phyloP scores from a whole-genome alignment of 2,113 vertebrate genomes.

The Bujurquina vittata region DNA sequence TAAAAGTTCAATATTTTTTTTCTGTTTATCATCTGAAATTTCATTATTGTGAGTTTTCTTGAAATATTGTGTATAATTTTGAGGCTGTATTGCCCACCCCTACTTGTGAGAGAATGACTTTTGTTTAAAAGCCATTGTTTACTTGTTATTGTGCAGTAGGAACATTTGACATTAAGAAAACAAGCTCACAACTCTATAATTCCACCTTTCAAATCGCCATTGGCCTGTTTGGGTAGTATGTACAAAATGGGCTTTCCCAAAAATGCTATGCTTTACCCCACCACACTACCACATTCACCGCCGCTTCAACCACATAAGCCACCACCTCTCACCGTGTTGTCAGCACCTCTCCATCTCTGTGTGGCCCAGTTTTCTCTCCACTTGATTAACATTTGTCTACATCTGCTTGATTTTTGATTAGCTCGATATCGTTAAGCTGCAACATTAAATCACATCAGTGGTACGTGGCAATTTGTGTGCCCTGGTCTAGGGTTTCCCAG shows the following conservation, averaged over 20 bases:
- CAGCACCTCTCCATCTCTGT: constrained; percentile 53
- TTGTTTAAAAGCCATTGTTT: constrained; percentile 45
- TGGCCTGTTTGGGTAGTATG: background rate
- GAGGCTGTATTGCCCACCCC: no score
- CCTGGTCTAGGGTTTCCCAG: background rate
- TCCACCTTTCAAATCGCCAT: constrained; percentile 18
- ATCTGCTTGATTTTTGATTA: constrained; percentile 24
- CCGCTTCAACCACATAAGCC: constrained; percentile 42
- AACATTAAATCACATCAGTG: background rate
- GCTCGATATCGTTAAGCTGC: background rate
- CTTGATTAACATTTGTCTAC: constrained; percentile 15
- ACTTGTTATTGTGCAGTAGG: constrained; percentile 49
- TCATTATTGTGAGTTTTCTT: background rate
- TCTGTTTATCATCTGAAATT: background rate
- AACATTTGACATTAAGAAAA: constrained; percentile 44
- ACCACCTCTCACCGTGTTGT: constrained; percentile 37
- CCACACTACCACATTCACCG: constrained; percentile 21
- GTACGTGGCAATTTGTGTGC: background rate
- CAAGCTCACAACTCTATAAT: constrained; percentile 23
- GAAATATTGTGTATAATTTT: background rate
- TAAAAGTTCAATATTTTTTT: background rate
- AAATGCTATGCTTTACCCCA: background rate
- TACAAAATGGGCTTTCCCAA: background rate
- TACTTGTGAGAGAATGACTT: constrained; percentile 51
- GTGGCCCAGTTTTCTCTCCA: constrained; percentile 22